These are phyloP conservation scores for Girardinichthys multiradiatus DNA, from an alignment of 2,113 vertebrate genomes.

Conservation along the genomic window DNA sequence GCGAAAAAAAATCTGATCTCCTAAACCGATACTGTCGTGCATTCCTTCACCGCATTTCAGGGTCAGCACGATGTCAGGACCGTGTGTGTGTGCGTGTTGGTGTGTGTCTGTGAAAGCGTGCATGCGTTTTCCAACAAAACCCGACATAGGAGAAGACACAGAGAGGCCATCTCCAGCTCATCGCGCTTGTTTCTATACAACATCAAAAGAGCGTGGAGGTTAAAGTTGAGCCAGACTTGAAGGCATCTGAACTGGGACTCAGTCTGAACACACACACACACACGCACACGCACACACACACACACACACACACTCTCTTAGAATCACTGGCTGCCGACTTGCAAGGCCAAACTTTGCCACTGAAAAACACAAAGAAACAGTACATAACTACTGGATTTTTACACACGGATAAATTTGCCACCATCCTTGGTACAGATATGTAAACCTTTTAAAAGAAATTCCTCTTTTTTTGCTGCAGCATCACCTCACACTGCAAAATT, in stretches of 20 bases:
- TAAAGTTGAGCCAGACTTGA: constrained; percentile 65
- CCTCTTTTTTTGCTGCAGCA: too few relatives aligned
- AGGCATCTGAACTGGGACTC: background rate
- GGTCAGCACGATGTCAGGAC: constrained; percentile 72
- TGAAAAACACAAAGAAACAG: constrained; percentile 52
- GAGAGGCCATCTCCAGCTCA: constrained; percentile 63
- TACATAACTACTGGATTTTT: too few relatives aligned
- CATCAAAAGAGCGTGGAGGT: constrained; percentile 75
- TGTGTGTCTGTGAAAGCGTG: constrained; percentile 15
- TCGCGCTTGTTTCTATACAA: constrained; percentile 66
- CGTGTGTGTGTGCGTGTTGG: constrained; percentile 17
- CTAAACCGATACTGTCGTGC: constrained; percentile 69
- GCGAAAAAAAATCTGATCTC: constrained; percentile 75
- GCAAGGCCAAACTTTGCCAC: constrained; percentile 36
- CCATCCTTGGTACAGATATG: background rate
- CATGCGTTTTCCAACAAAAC: constrained; percentile 56
- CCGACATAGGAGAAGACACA: constrained; percentile 56
- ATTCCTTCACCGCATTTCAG: constrained; percentile 77
- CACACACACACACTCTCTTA: constrained; percentile 23
- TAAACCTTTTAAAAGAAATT: too few relatives aligned
- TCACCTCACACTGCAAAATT: too few relatives aligned
- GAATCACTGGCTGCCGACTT: constrained; percentile 47
- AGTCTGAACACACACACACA: background rate
- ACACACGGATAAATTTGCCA: background rate
- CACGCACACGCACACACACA: constrained; percentile 11